Evolutionary conservation across 1,140 invertebrate genomes (phyloP), one percentile per base, ranked within the genome.

Genomic region (Camponotus pennsylvanicus): DNA sequence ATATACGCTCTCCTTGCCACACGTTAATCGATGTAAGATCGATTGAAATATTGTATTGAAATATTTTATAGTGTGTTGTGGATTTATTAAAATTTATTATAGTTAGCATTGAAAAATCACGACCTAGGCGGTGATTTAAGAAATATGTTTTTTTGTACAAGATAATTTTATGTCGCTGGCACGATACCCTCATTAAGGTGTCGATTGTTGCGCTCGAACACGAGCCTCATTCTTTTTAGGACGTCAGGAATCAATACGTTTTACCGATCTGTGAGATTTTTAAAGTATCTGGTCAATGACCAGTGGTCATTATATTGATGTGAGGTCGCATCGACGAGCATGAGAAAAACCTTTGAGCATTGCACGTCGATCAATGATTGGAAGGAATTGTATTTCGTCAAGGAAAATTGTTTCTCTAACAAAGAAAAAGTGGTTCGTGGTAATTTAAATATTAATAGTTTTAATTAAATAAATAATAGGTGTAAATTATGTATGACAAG

Each of bases 81-180:
- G 71, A 52, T 83, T 66, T 86, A 55, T 83, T 73, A 67, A 85
- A 49, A 82, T 89, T 88, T 80, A 27, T 86, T 79, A 79, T 83
- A 82, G 6, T 45, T 85, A 85, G 61, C 59, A 78, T 67, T 85
- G 77, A 85, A 85, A 85, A 85, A 85, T 71, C 82, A 85, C 82
- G 73, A 78, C 73, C 59, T 67, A 85, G 61, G 73, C 52, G 82
- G 83, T 86, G 86, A 88, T 86, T 88, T 86, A 59, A 86, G 69
- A 77, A 85, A 55, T 79, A 86, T 88, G 69, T 27, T 59, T 86
- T 87, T 88, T 91, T 92, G 89, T 91, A 92, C 90, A 92, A 64
- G 75, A 42, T 88, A 86, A 86, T 87, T 84, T 88, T 87, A 90
- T 79, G 75, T 86, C 57, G 57, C 69, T 71, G 78, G 64, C 45